Evolutionary conservation across 2,888 invertebrate genomes (phyloP).

Genomic region (Cantharis nigra): DNA sequence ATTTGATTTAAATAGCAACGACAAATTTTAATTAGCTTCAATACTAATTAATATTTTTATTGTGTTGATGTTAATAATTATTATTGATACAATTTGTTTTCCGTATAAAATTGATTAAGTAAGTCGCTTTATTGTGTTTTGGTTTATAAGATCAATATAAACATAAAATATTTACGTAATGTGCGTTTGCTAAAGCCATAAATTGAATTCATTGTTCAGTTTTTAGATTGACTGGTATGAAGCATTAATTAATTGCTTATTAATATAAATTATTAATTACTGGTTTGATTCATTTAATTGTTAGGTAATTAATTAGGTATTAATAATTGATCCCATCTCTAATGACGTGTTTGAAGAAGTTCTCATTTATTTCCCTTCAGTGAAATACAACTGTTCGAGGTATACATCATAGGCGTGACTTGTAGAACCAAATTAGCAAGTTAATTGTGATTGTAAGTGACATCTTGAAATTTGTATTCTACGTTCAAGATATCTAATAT

Average conservation of each 20-base stretch:
- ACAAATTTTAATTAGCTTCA: background rate
- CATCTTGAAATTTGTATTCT: conserved; percentile 52
- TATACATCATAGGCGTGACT: conserved; percentile 22
- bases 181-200: background rate
- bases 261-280: background rate
- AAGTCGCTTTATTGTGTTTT: background rate
- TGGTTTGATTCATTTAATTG: background rate
- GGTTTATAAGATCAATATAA: background rate
- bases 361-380: conserved; percentile 15
- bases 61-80: background rate
- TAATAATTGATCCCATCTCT: conserved; percentile 10
- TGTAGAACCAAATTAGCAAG: conserved; percentile 50
- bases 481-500: conserved; percentile 41
- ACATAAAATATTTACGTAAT: background rate
- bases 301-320: background rate
- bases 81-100: background rate
- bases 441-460: conserved; percentile 55
- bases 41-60: background rate
- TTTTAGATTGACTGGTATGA: background rate
- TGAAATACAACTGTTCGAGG: conserved; percentile 14
- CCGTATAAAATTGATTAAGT: background rate
- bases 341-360: conserved; percentile 8
- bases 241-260: background rate
- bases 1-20: background rate
- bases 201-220: background rate